Evolutionary conservation across 1,140 invertebrate genomes (phyloP).

Genomic region (Apis cerana): DNA sequence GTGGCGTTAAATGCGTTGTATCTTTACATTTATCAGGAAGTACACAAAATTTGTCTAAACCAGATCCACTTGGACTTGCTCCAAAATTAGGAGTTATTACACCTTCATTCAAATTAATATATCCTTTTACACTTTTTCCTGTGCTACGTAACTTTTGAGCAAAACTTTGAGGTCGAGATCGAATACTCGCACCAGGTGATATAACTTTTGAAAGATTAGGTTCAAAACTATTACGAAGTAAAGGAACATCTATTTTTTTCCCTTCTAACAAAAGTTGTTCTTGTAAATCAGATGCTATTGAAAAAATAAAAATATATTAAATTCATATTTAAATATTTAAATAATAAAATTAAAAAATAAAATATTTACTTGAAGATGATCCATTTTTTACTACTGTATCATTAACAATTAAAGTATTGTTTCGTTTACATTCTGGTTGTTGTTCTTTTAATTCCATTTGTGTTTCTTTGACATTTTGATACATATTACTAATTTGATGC

Average conservation of each 20-base stretch:
- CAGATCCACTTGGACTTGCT: conserved; percentile 83
- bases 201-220: conserved; percentile 76
- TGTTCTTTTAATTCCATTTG: conserved; percentile 93
- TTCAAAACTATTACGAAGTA: conserved; percentile 77
- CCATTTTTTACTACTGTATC: conserved; percentile 79
- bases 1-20: conserved; percentile 83
- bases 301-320: conserved; percentile 14
- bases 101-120: conserved; percentile 86
- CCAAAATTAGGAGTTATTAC: conserved; percentile 87
- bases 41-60: conserved; percentile 82
- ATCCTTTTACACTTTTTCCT: conserved; percentile 90
- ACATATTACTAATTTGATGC: conserved; percentile 98
- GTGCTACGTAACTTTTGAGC: conserved; percentile 92
- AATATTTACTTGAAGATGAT: conserved; percentile 82
- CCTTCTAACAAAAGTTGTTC: conserved; percentile 79
- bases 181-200: conserved; percentile 85
- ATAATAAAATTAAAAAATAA: not conserved
- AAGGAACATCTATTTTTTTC: conserved; percentile 80
- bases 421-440: conserved; percentile 80
- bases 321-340: conserved; percentile 13
- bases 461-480: conserved; percentile 97
- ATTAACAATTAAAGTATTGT: conserved; percentile 77
- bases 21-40: conserved; percentile 80
- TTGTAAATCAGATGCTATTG: conserved; percentile 85
- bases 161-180: conserved; percentile 91